Base-by-base conservation (phyloP, 2,113 vertebrate species). In the Macquaria ambigua region DNA sequence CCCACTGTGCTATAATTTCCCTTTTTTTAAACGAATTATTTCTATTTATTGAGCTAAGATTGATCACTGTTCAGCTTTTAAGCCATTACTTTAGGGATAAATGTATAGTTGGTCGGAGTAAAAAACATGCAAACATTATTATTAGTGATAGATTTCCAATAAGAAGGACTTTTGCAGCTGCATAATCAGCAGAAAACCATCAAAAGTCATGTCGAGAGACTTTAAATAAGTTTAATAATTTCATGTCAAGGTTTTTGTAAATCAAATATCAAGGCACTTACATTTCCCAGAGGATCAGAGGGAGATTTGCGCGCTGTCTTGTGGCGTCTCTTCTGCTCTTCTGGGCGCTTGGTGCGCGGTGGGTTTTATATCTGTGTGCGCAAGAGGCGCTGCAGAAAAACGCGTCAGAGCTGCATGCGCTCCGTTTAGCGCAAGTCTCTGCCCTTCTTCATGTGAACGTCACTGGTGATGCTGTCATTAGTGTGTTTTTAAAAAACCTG, bases 381-480 rank as follows among this genome's bases (percentile, higher is more conserved):
- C 77, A 71, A 85, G 46, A 79, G 82, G 79, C 66, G 84, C 75
- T 25, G 77, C 77, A 77, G 76, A 39, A 87, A 75, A 82, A 73
- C 88, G 87, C 91, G 89, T 91, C 91, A 93, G 85, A 90, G 91
- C 85, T 74, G 74, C 34, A 34, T 34, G 34, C 89, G 71, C 77
- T 50, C 31, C 68, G 78, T 82, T 84, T 66, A 20, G 69, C 79
- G 16, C 77, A 74, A 81, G 89, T 90, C 81, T 90, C 77, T 82
- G 90, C 73, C 58, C 83, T 74, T 81, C 73, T 83, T 80, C 85
- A 28, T 8, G 82, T 74, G 63, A 64, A 90, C 95, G 95, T 95
- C 95, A 95, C 78, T 46, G 68, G 70, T 90, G 90, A 93, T 88
- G 92, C 89, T 83, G 84, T 95, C 87, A 91, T 87, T 81, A 69